Percentiles rank a stretch among this genome's conserved stretches.
Evolutionary conservation across 2,888 invertebrate species (phyloP).

Genomic region (Harmothoe impar): DNA sequence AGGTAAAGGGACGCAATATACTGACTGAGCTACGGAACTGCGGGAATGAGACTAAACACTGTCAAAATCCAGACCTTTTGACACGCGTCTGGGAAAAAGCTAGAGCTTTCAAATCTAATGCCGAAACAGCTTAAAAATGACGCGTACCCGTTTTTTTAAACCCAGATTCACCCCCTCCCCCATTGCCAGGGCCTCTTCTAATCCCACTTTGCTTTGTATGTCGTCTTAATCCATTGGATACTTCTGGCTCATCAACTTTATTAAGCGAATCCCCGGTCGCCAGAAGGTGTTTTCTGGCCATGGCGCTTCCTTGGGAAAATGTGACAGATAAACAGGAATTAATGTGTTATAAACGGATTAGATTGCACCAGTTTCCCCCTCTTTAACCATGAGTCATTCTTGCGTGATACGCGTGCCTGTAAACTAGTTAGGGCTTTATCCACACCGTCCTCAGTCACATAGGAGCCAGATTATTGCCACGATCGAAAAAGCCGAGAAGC

Average conservation of each 20-base stretch:
- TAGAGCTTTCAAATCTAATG: constrained; percentile 46
- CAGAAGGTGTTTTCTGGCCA: constrained; percentile 49
- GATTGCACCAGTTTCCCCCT: not conserved
- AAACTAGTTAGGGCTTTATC: constrained; percentile 53
- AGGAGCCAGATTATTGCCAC: constrained; percentile 40
- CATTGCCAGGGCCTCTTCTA: not conserved
- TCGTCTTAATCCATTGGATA: constrained; percentile 28
- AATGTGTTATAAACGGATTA: constrained; percentile 61
- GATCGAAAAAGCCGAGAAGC: constrained; percentile 51
- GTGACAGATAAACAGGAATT: constrained; percentile 61
- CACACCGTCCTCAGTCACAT: not conserved
- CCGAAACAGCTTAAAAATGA: constrained; percentile 49
- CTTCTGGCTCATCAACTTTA: constrained; percentile 62
- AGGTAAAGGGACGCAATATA: too few relatives aligned
- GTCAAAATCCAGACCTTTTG: too few relatives aligned
- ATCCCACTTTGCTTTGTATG: constrained; percentile 57
- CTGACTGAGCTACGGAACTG: too few relatives aligned
- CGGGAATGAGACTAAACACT: too few relatives aligned
- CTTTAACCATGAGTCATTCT: constrained; percentile 55
- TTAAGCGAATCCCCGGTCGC: constrained; percentile 53
- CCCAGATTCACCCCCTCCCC: not conserved
- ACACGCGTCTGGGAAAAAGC: not conserved
- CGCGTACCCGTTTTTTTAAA: not conserved
- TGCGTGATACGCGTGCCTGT: constrained; percentile 24
- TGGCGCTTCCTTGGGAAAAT: constrained; percentile 45